Base-by-base conservation (phyloP, 2,113 vertebrate genomes). In the Cynocephalus volans region DNA sequence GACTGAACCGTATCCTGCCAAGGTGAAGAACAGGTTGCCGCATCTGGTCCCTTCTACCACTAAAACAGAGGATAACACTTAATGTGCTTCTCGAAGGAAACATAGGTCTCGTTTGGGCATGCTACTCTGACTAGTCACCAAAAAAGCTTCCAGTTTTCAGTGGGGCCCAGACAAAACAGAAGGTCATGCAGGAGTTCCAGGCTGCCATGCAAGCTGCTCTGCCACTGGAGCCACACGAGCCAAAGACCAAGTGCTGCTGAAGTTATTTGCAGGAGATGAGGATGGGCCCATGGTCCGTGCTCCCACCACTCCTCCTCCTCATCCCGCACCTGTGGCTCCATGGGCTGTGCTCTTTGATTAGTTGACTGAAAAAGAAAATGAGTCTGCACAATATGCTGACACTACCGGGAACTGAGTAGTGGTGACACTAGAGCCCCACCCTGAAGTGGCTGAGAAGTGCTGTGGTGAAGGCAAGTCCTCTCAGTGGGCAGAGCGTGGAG, bases 271-370 rank as follows among this genome's bases (percentile, higher is more conserved):
- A 28, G 64, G 6, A 62, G 18, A 64, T 1, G 33, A 1, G 41
- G 24, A 33, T 85, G 64, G n/a, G 4, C 13, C 17, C 50, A 52
- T 60, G 45, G 2, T 52, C 14, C 10, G 14, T 56, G 12, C 24
- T 69, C 50, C 45, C 17, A 23, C 11, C 12, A 8, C 21, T n/a
- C 48, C 28, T 45, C n/a, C 45, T 6, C 56, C 14, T 83, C 28
- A 56, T 13, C 36, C 14, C 21, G 19, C 3, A 48, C 52, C 17
- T 50, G 12, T 4, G 28, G 33, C 13, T 7, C 11, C 36, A n/a
- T 26, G 5, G 41, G 54, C 14, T 1, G 0, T 33, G 6, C 2
- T 3, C 36, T 80, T 12, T 60, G 21, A 60, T 8, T 24, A 50
- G 6, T 0, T 67, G 81, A 60, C 4, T 52, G 50, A 67, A 81